These are phyloP conservation scores for Orthosia gracilis DNA, from an alignment of 2,888 invertebrate genomes.

Conservation along the genomic window DNA sequence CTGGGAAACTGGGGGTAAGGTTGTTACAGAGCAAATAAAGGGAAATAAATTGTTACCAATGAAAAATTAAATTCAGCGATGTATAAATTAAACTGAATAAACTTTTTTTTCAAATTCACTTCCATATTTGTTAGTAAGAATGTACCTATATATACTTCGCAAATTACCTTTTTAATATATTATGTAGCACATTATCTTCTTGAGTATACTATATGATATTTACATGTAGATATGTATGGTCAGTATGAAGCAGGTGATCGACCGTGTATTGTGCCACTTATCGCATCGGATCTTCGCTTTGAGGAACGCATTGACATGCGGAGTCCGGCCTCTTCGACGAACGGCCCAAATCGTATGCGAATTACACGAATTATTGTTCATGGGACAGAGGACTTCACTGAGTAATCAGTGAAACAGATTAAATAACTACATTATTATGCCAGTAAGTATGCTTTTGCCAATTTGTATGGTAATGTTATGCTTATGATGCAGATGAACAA, in stretches of 20 bases:
- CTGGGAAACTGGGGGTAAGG: too few relatives aligned
- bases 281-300: constrained; percentile 88
- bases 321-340: constrained; percentile 80
- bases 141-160: not conserved
- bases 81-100: too few relatives aligned
- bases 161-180: not conserved
- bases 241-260: constrained; percentile 81
- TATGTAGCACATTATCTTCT: constrained; percentile 9
- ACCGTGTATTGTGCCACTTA: constrained; percentile 86
- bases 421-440: constrained; percentile 59
- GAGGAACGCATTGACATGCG: constrained; percentile 86
- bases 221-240: constrained; percentile 57
- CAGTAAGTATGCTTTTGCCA: constrained; percentile 20
- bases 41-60: not conserved
- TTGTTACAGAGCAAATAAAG: too few relatives aligned
- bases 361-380: constrained; percentile 79
- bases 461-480: constrained; percentile 46
- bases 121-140: too few relatives aligned
- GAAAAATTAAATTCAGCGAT: too few relatives aligned
- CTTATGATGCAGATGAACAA: constrained; percentile 33
- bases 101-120: too few relatives aligned
- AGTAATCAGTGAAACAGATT: constrained; percentile 74
- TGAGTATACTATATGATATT: constrained; percentile 28
- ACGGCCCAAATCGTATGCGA: constrained; percentile 86
- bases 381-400: constrained; percentile 75